These are phyloP conservation scores for Clitarchus hookeri DNA, from an alignment of 2,888 invertebrate species.

Conservation along the genomic window DNA sequence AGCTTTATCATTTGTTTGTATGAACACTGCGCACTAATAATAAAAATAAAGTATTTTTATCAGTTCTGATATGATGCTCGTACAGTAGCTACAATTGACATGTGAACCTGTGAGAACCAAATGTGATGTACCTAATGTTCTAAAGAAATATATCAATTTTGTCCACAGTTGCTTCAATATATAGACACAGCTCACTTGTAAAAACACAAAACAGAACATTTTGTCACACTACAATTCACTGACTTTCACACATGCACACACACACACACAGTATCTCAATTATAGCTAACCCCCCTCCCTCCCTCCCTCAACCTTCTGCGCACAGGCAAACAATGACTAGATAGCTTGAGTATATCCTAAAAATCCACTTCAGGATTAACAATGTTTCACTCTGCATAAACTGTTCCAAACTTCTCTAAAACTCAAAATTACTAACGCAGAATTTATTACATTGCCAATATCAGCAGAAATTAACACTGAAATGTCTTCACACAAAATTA, in stretches of 20 bases:
- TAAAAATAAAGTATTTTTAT: slow-evolving; percentile 14
- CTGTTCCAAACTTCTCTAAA: neutral
- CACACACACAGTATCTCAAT: neutral
- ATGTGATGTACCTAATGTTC: neutral
- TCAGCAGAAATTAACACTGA: neutral
- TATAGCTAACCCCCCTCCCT: neutral
- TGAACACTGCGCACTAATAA: neutral
- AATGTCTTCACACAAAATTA: neutral
- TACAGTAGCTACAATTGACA: neutral
- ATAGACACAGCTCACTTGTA: neutral
- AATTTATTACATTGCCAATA: neutral
- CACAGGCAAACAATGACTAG: neutral
- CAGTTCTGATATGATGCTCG: neutral
- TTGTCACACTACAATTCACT: neutral
- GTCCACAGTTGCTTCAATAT: neutral
- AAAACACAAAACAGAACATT: neutral
- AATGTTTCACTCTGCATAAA: neutral
- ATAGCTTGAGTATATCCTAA: slow-evolving; percentile 7
- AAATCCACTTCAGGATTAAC: neutral
- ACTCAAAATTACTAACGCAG: neutral
- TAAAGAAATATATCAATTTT: neutral
- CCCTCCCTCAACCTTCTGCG: neutral
- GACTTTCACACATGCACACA: neutral
- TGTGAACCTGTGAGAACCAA: neutral
- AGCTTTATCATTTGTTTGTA: neutral